Evolutionary conservation across 2,797 vertebrate genomes (phyloP), one percentile per base, ranked within the genome.

Genomic region (Leptoclinus maculatus): DNA sequence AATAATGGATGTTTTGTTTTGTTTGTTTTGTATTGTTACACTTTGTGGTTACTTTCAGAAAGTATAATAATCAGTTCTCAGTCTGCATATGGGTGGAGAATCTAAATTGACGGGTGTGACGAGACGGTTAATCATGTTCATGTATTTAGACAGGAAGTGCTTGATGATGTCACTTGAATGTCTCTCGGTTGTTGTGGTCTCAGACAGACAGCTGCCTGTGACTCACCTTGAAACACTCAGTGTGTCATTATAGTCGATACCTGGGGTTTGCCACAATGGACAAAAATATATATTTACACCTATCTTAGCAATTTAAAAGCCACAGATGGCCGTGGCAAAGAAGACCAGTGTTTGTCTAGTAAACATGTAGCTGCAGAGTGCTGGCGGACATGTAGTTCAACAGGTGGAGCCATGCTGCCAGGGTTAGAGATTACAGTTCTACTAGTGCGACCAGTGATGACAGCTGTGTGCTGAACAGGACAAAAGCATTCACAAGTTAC

Each of bases 181-280:
- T 62, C 16, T 65, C 41, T 41, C 19, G 27, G 56, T 59, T 71
- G 62, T 71, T 73, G 57, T 62, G 47, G 71, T 59, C n/a, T 68
- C 56, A 76, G 65, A 38, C 53, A 57, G 10, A 62, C 12, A 51
- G 39, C 21, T 34, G 39, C 27, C 23, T 10, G 2, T 87, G 79
- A 73, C 45, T 85, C 66, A 76, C 62, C 54, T 79, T 45, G 11
- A 79, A 53, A 73, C 58, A 68, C 71, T 14, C 7, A 51, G 27
- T 75, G 56, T 62, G 41, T 83, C 62, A 75, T 71, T 72, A 62
- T 12, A 38, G 54, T 19, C 7, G 9, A 51, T 64, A 49, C 53
- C 47, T 57, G 32, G 6, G 23, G 56, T 34, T 32, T 17, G 19
- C 68, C 1, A 1, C 69, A 47, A 27, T 17, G 12, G 25, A 39